Evolutionary conservation across 2,888 invertebrate species (phyloP).

Genomic region (Ormyrus nitidulus): DNA sequence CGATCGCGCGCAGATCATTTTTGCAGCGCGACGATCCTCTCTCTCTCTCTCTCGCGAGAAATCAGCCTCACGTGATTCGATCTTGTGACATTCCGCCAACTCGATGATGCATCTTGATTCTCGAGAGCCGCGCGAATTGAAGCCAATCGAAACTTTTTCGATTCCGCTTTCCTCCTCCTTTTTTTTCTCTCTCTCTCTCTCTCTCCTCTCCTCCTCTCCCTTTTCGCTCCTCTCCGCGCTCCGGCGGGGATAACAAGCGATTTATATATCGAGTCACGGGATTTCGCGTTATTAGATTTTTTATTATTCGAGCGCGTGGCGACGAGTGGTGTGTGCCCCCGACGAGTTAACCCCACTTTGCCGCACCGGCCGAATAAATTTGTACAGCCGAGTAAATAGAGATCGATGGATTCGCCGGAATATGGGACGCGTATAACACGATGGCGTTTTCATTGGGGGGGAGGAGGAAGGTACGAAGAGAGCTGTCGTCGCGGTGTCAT

Average conservation of each 20-base stretch:
- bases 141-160: slow-evolving; percentile 14
- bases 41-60: neutral
- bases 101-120: neutral
- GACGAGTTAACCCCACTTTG: slow-evolving; percentile 10
- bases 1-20: no score
- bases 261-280: slow-evolving; percentile 35
- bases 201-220: neutral
- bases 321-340: neutral
- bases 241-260: neutral
- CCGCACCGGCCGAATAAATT: neutral
- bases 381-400: neutral
- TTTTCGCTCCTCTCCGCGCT: neutral
- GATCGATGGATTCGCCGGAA: neutral
- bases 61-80: slow-evolving; percentile 22
- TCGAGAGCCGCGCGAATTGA: slow-evolving; percentile 5
- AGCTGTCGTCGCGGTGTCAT: no score
- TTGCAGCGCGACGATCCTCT: neutral
- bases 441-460: no score
- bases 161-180: neutral
- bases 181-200: slow-evolving; percentile 10
- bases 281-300: slow-evolving; percentile 32
- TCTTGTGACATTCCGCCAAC: slow-evolving; percentile 17
- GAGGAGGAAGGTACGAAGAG: no score
- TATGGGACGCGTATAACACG: neutral
- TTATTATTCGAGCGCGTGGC: slow-evolving; percentile 21